Evolutionary conservation across 2,888 invertebrate genomes (phyloP).

Genomic region (Chelonus formosanus): DNA sequence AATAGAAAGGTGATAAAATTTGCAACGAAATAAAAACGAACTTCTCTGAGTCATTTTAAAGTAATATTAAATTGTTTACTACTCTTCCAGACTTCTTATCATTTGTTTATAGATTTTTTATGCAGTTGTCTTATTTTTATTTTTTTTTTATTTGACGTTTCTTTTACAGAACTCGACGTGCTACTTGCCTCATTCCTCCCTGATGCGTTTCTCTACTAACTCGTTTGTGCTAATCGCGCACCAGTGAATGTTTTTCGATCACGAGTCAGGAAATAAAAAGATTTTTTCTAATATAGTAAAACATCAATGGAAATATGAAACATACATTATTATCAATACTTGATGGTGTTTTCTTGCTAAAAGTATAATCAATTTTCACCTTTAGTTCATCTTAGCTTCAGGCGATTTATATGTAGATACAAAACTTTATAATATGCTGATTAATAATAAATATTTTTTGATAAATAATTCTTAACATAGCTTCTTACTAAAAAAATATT

Average conservation of each 20-base stretch:
- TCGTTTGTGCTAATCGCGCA: neutral
- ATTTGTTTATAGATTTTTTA: too few relatives aligned
- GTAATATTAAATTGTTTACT: too few relatives aligned
- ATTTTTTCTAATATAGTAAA: neutral
- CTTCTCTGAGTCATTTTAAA: too few relatives aligned
- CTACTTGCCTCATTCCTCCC: conserved; percentile 23
- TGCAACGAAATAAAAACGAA: too few relatives aligned
- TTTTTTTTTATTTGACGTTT: neutral
- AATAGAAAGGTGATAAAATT: too few relatives aligned
- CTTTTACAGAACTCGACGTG: neutral
- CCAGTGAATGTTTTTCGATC: neutral
- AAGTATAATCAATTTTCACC: conserved; percentile 4
- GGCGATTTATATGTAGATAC: neutral
- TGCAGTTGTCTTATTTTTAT: too few relatives aligned
- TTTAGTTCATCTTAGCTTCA: neutral
- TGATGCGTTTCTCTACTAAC: conserved; percentile 17
- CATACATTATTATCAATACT: too few relatives aligned
- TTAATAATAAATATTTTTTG: neutral
- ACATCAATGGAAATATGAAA: neutral
- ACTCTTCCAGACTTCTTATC: too few relatives aligned
- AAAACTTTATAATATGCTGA: neutral
- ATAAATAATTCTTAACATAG: neutral
- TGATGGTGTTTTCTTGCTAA: neutral
- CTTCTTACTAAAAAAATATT: too few relatives aligned
- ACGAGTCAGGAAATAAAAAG: neutral